These are phyloP conservation scores for Aradophagus sp. DNA, from an alignment of 1,140 invertebrate species.

Conservation along the genomic window DNA sequence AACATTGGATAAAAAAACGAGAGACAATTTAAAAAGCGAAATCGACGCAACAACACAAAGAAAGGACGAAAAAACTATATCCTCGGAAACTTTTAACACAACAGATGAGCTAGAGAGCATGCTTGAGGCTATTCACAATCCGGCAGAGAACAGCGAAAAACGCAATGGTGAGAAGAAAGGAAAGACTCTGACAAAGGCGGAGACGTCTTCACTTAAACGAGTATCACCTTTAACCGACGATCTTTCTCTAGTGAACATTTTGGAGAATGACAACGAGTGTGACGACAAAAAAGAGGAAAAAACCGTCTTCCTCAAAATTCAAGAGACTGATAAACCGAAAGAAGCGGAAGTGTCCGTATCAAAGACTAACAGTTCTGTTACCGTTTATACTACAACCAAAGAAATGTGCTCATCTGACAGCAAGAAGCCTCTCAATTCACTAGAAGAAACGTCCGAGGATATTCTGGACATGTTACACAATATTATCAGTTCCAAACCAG, in stretches of 20 bases:
- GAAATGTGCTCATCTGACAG: slow-evolving; percentile 21
- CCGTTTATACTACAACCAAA: slow-evolving; percentile 47
- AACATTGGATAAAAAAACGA: slow-evolving; percentile 21
- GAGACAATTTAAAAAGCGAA: slow-evolving; percentile 7
- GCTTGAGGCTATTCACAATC: slow-evolving; percentile 73
- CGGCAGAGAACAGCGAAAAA: slow-evolving; percentile 64
- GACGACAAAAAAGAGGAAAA: slow-evolving; percentile 62
- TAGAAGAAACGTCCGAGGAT: slow-evolving; percentile 79
- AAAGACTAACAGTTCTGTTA: slow-evolving; percentile 41
- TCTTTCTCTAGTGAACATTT: slow-evolving; percentile 70
- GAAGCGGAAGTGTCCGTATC: slow-evolving; percentile 51
- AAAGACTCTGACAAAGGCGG: slow-evolving; percentile 47
- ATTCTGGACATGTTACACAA: slow-evolving; percentile 82
- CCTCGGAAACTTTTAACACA: slow-evolving; percentile 60
- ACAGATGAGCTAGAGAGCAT: slow-evolving; percentile 73
- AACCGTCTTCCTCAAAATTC: slow-evolving; percentile 51
- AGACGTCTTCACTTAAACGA: slow-evolving; percentile 62
- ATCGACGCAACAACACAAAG: slow-evolving; percentile 16
- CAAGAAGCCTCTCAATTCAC: slow-evolving; percentile 52
- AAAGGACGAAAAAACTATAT: slow-evolving; percentile 34
- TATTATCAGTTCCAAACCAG: slow-evolving; percentile 75
- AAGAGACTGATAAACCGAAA: slow-evolving; percentile 58
- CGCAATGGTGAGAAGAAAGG: slow-evolving; percentile 63
- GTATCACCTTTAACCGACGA: slow-evolving; percentile 71
- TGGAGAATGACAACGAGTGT: slow-evolving; percentile 70